A percentile compares a stretch with the other conserved stretches of the same genome.
Conservation (phyloP, 37 sponge, comb jelly and placozoan genomes). For the Mnemiopsis leidyi region DNA sequence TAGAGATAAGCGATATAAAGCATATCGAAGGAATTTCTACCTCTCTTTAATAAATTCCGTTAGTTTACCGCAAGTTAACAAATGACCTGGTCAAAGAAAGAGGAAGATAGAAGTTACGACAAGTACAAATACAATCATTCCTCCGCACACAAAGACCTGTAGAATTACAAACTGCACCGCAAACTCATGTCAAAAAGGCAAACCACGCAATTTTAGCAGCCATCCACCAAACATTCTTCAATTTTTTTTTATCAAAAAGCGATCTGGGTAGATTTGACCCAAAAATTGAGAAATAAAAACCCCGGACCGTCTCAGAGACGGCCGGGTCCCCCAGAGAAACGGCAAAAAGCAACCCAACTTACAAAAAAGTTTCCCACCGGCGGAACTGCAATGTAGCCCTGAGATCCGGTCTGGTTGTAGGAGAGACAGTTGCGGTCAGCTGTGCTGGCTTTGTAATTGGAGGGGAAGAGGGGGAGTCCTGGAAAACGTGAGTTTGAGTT, state of each 20-base stretch:
- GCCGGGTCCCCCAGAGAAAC: background rate
- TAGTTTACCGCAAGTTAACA: too few relatives aligned
- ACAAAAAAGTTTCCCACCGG: background rate
- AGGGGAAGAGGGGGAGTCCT: background rate
- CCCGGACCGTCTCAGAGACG: background rate
- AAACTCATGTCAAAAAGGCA: background rate
- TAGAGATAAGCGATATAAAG: too few relatives aligned
- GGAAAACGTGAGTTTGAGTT: background rate
- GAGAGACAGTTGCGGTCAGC: background rate
- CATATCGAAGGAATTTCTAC: too few relatives aligned
- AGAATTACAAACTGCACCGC: too few relatives aligned
- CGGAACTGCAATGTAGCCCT: background rate
- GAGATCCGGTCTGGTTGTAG: background rate
- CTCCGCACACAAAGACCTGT: too few relatives aligned
- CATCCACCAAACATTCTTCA: background rate
- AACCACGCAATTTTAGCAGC: background rate
- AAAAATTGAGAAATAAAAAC: background rate
- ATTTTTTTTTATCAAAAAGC: background rate
- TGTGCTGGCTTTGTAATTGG: background rate
- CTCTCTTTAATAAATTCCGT: too few relatives aligned
- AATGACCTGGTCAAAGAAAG: too few relatives aligned
- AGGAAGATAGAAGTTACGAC: too few relatives aligned
- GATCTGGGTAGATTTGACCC: too few relatives aligned
- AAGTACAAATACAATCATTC: too few relatives aligned
- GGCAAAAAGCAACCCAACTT: background rate